Base-by-base conservation (phyloP, 2,888 invertebrate species). In the Harpagoxenus sublaevis region DNA sequence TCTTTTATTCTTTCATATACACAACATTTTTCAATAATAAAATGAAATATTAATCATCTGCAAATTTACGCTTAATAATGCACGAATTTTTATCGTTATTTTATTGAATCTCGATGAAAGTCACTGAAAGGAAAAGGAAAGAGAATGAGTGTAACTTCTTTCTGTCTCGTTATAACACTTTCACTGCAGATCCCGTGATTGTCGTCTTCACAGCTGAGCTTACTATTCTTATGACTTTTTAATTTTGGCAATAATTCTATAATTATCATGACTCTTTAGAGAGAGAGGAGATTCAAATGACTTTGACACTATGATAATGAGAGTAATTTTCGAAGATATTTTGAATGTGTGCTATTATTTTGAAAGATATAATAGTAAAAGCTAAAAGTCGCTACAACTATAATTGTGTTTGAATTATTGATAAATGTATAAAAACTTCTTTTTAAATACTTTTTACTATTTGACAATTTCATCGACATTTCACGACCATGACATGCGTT, bases 181-280 rank as follows among this genome's bases (percentile, higher is more conserved):
- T 93, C 94, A 91, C 93, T 92, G 71, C 89, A 81, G 91, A 91
- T 93, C 92, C 92, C 92, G 91, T 92, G 93, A 93, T 91, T 84
- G 42, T 78, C 45, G 75, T 81, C 62, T 75, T 84, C 51, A 12
- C 18, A 42, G 35, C 31, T 75, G 48, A 39, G 4, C 4, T 60
- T 63, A 66, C 68, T 78, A 83, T 84, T 82, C 84, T 87, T 81
- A 79, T 83, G 75, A 63, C 85, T 81, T 84, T 87, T 84, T 86
- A 53, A 55, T 65, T 53, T 51, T 15, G 23, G 53, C 9, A 48
- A 35, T 28, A 51, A n/a, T 53, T 74, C 2, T 6, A 45, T 18
- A 1, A n/a, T 28, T 45, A 31, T 60, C n/a, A n/a, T 1, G 0
- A 45, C 18, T 28, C 3, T 15, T n/a, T 18, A 12, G 3, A 60